phyloP scores from a whole-genome alignment of 1,140 invertebrate genomes.

The Manduca sexta region DNA sequence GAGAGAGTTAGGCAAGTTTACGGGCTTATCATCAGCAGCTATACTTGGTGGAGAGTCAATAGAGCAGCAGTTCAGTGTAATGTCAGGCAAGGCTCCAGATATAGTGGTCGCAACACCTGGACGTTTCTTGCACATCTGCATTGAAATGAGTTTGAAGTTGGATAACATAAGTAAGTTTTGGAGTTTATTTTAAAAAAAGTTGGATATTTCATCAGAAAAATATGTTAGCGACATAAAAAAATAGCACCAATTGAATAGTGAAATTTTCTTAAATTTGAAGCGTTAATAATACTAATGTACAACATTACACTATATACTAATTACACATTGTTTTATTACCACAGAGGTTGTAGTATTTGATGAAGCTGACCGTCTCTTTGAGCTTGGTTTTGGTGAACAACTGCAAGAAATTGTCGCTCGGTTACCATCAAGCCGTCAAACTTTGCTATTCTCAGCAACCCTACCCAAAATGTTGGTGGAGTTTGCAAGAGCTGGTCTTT shows the following conservation, averaged over 20 bases:
- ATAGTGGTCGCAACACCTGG: conserved; percentile 98
- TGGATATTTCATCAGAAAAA: no score
- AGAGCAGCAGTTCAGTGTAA: conserved; percentile 95
- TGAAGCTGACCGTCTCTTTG: conserved; percentile 97
- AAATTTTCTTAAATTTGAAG: not conserved
- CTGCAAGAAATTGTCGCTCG: conserved; percentile 93
- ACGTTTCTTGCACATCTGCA: conserved; percentile 94
- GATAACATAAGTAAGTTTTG: conserved; percentile 78
- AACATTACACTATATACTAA: not conserved
- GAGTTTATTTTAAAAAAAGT: no score
- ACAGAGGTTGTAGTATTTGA: conserved; percentile 97
- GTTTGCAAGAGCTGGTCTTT: conserved; percentile 93
- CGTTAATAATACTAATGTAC: not conserved
- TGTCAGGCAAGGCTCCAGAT: conserved; percentile 94
- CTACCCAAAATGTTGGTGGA: conserved; percentile 97
- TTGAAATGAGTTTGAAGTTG: conserved; percentile 97
- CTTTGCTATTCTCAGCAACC: conserved; percentile 97
- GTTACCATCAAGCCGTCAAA: conserved; percentile 91
- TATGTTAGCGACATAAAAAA: no score
- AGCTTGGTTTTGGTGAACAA: conserved; percentile 98
- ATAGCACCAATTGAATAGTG: not conserved
- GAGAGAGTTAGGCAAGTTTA: conserved; percentile 93
- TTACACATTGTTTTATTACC: conserved; percentile 5
- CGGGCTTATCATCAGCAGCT: conserved; percentile 87
- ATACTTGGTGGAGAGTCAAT: conserved; percentile 98